phyloP scores from a whole-genome alignment of 2,113 vertebrate genomes.

The Recurvirostra avosetta region DNA sequence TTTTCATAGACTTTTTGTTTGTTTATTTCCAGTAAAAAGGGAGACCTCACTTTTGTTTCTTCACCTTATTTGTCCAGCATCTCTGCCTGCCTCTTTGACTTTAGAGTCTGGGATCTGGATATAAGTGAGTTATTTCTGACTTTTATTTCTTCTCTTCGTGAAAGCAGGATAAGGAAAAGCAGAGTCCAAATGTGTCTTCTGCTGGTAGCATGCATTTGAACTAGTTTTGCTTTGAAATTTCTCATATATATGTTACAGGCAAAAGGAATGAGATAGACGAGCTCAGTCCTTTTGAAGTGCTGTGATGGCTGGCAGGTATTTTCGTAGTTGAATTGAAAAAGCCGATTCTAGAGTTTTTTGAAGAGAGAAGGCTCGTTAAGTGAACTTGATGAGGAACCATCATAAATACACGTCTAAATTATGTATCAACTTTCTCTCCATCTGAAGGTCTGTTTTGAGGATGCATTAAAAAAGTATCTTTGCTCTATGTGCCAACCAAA shows the following conservation, averaged over 20 bases:
- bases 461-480: neutral
- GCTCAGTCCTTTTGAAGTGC: slow-evolving; percentile 10
- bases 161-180: neutral
- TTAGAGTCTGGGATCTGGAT: neutral
- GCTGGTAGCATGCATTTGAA: neutral
- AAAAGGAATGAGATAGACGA: neutral
- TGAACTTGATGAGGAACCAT: neutral
- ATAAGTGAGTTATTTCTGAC: neutral
- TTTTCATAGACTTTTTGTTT: neutral
- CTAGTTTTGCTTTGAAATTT: slow-evolving; percentile 40
- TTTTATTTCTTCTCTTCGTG: neutral
- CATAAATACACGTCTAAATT: neutral
- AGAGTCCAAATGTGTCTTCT: neutral
- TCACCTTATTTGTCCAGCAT: neutral
- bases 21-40: neutral
- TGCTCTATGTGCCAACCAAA: neutral
- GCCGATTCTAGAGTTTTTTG: neutral
- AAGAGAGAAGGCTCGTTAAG: neutral
- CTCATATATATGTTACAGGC: neutral
- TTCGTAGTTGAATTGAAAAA: neutral
- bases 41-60: neutral
- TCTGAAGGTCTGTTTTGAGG: neutral
- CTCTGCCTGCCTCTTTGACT: neutral
- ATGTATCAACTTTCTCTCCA: neutral
- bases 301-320: neutral